phyloP scores from a whole-genome alignment of 2,113 vertebrate species.

The Tychaedon coryphoeus region DNA sequence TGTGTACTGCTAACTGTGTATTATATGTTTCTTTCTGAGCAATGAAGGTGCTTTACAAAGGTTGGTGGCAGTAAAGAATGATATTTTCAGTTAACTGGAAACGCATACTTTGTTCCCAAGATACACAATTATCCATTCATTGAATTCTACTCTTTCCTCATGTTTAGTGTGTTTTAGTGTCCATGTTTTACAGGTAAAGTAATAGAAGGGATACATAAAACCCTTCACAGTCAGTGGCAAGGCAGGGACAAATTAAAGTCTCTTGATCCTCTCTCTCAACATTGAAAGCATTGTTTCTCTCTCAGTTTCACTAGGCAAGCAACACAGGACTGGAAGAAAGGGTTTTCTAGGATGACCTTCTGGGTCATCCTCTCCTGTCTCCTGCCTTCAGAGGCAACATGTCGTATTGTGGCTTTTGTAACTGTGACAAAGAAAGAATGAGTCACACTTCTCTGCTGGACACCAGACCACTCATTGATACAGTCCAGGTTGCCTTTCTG shows the following conservation, averaged over 20 bases:
- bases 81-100: slow-evolving; percentile 1
- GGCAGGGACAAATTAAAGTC: background rate
- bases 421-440: slow-evolving; percentile 31
- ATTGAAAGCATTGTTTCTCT: background rate
- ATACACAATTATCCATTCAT: background rate
- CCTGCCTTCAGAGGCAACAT: background rate
- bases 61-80: background rate
- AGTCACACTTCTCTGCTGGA: slow-evolving; percentile 38
- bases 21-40: background rate
- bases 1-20: background rate
- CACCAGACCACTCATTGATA: background rate
- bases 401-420: slow-evolving; percentile 4
- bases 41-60: background rate
- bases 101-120: background rate
- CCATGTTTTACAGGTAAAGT: background rate
- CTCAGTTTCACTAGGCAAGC: background rate
- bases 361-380: slow-evolving; percentile 19
- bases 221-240: background rate
- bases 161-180: background rate
- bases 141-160: background rate
- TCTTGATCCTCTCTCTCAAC: background rate
- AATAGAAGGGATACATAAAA: background rate
- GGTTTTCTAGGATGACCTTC: slow-evolving; percentile 22
- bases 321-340: slow-evolving; percentile 8
- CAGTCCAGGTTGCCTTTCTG: background rate